A percentile compares a stretch with the other conserved stretches of the same genome.
Conservation (phyloP, 2,888 invertebrate genomes). For the Hydropsyche betteni region DNA sequence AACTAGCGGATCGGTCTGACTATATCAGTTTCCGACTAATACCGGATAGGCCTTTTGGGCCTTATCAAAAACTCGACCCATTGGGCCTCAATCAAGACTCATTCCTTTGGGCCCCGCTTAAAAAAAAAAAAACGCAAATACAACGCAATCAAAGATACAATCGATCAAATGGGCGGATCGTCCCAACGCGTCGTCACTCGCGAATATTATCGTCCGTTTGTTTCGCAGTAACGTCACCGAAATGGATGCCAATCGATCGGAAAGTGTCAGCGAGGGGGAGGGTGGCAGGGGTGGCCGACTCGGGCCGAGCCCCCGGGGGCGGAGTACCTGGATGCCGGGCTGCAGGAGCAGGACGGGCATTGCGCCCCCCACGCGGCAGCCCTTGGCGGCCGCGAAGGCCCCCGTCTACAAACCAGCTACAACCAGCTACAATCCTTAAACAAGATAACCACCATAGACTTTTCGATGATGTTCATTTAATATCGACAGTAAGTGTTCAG, state of each 20-base stretch:
- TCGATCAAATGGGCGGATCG: too few relatives aligned
- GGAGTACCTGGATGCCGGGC: slow-evolving; percentile 63
- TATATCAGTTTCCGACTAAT: too few relatives aligned
- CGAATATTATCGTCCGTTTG: not conserved
- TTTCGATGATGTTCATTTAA: not conserved
- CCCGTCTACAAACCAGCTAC: not conserved
- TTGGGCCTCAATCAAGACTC: too few relatives aligned
- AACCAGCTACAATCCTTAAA: not conserved
- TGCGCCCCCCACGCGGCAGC: slow-evolving; percentile 41
- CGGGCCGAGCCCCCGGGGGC: not conserved
- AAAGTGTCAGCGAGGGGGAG: not conserved
- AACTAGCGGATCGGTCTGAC: too few relatives aligned
- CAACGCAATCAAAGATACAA: too few relatives aligned
- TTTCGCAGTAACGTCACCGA: not conserved
- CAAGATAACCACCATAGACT: not conserved
- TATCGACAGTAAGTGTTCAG: not conserved
- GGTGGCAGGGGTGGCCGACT: not conserved
- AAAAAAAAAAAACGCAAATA: too few relatives aligned
- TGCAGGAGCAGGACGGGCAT: slow-evolving; percentile 66
- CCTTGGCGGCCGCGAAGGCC: slow-evolving; percentile 34
- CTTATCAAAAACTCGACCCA: too few relatives aligned
- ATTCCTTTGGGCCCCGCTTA: too few relatives aligned
- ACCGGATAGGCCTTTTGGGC: too few relatives aligned
- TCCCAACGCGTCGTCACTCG: not conserved
- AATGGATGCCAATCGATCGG: slow-evolving; percentile 12